Evolutionary conservation across 2,797 vertebrate species (phyloP).

Genomic region (Rhabdomys pumilio): DNA sequence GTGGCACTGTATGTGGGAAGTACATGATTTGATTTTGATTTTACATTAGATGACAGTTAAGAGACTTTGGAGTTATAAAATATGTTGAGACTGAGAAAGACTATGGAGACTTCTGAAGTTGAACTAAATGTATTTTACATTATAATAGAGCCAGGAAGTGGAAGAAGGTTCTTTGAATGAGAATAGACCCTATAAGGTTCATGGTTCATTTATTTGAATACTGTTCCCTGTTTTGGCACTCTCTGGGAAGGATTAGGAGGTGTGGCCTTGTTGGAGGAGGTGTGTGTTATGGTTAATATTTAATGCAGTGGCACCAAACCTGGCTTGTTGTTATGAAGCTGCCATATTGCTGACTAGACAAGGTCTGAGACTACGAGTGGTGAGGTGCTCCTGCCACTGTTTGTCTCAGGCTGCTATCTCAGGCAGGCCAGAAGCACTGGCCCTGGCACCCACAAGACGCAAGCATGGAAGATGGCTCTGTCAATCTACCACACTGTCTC

Average conservation of each 20-base stretch:
- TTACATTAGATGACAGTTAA: not conserved
- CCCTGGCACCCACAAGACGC: no score
- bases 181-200: not conserved
- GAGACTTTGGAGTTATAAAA: not conserved
- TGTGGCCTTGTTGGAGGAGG: not conserved
- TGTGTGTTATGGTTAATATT: not conserved
- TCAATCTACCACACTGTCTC: no score
- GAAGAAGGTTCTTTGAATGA: no score
- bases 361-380: no score
- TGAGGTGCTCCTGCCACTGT: no score
- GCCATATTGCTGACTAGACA: no score
- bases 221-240: not conserved
- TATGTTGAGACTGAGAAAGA: not conserved
- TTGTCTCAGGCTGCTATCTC: no score
- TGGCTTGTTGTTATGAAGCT: no score
- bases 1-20: not conserved
- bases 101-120: not conserved
- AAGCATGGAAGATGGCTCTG: no score
- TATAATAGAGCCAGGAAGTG: not conserved
- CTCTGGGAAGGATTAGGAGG: not conserved
- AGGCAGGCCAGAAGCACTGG: no score
- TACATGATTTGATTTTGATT: not conserved
- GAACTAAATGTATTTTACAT: no score
- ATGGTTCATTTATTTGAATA: not conserved
- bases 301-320: no score